These are phyloP conservation scores for Thymelicus acteon DNA, from an alignment of 2,888 invertebrate genomes.

Conservation along the genomic window DNA sequence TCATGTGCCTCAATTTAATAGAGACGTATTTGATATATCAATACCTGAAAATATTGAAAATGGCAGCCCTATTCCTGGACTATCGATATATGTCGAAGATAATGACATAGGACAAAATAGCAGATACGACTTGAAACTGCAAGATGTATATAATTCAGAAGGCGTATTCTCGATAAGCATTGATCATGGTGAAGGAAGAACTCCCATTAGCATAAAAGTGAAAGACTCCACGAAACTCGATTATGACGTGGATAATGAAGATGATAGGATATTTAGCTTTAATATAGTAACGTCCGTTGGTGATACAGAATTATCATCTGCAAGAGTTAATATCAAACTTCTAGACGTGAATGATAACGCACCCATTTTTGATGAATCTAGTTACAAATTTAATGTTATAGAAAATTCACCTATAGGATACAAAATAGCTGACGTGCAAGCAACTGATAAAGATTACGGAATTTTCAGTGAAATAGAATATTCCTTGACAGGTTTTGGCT, in stretches of 20 bases:
- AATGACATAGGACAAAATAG: conserved; percentile 90
- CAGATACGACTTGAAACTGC: conserved; percentile 86
- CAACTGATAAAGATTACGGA: conserved; percentile 90
- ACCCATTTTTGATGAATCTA: conserved; percentile 87
- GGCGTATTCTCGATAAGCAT: conserved; percentile 87
- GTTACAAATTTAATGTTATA: conserved; percentile 87
- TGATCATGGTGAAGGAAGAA: conserved; percentile 88
- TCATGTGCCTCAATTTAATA: conserved; percentile 89
- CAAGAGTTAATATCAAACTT: conserved; percentile 87
- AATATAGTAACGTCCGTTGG: conserved; percentile 87
- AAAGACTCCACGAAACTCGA: conserved; percentile 87
- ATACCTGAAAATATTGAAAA: conserved; percentile 91
- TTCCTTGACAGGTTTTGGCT: conserved; percentile 90
- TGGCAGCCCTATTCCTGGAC: conserved; percentile 88
- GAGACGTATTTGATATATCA: conserved; percentile 86
- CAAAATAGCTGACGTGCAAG: conserved; percentile 87
- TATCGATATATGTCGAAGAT: conserved; percentile 90
- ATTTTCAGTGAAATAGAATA: conserved; percentile 90
- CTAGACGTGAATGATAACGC: conserved; percentile 92
- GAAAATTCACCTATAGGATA: conserved; percentile 87
- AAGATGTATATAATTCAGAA: conserved; percentile 85
- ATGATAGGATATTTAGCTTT: conserved; percentile 86
- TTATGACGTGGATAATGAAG: conserved; percentile 87
- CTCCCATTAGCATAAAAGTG: conserved; percentile 90
- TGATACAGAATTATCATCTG: conserved; percentile 82